Conservation (phyloP, 1,140 invertebrate genomes). For the Microvelia longipes region DNA sequence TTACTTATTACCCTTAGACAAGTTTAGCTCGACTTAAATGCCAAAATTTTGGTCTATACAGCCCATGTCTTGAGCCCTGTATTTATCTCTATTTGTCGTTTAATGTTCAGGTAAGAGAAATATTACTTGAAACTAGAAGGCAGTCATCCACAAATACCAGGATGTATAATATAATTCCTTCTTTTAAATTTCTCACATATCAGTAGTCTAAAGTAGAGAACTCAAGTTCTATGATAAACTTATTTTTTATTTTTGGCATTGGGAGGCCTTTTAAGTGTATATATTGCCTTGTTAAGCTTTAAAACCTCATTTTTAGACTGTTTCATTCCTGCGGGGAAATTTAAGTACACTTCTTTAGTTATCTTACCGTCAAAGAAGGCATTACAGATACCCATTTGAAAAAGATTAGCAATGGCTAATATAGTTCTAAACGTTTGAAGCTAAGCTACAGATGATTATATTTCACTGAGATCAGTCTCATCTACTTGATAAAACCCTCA, state of each 20-base stretch:
- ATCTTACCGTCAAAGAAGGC: slow-evolving; percentile 30
- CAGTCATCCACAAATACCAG: slow-evolving; percentile 29
- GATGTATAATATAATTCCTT: slow-evolving; percentile 19
- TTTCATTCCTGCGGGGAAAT: slow-evolving; percentile 27
- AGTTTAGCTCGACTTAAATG: background rate
- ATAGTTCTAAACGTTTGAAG: slow-evolving; percentile 25
- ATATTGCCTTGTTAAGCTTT: slow-evolving; percentile 27
- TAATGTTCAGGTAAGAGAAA: background rate
- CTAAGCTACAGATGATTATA: slow-evolving; percentile 27
- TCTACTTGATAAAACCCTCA: background rate
- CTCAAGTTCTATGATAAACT: slow-evolving; percentile 17
- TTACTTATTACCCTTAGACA: background rate
- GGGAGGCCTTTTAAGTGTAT: slow-evolving; percentile 28
- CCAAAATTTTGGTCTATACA: background rate
- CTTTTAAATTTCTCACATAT: slow-evolving; percentile 21
- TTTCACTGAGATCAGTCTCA: slow-evolving; percentile 22
- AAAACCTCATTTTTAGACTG: slow-evolving; percentile 19
- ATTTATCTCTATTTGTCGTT: background rate
- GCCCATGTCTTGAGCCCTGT: background rate
- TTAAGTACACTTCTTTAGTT: slow-evolving; percentile 29
- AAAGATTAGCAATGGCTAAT: slow-evolving; percentile 20
- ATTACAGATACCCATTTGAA: slow-evolving; percentile 26
- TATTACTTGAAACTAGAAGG: slow-evolving; percentile 25
- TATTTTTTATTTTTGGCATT: slow-evolving; percentile 23
- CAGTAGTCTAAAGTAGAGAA: slow-evolving; percentile 26